Evolutionary conservation across 2,888 invertebrate genomes (phyloP).

Genomic region (Nemurella pictetii): DNA sequence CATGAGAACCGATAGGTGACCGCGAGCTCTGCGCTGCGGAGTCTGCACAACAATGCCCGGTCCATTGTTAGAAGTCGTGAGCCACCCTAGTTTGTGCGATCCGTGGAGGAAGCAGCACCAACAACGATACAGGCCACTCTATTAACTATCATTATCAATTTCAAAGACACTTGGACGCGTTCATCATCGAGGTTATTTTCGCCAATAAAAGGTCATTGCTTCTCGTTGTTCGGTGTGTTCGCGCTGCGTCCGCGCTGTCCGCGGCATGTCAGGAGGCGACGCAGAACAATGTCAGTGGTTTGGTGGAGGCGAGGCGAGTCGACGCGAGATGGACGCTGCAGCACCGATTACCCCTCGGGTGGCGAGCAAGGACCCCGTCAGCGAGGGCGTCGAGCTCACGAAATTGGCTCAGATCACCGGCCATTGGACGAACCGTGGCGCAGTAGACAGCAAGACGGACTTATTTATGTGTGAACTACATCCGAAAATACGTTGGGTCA

Average conservation of each 20-base stretch:
- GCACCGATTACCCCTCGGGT: background rate
- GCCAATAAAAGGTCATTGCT: constrained; percentile 26
- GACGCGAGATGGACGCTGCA: background rate
- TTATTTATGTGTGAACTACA: background rate
- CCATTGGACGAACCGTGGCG: background rate
- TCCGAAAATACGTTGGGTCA: background rate
- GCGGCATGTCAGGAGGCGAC: background rate
- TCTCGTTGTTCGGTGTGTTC: too few relatives aligned
- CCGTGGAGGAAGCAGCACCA: background rate
- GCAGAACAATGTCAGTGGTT: background rate
- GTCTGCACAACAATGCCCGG: background rate
- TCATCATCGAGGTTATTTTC: constrained; percentile 17
- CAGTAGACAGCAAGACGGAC: background rate
- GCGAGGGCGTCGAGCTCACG: background rate
- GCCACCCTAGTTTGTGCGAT: constrained; percentile 3
- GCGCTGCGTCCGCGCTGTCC: background rate
- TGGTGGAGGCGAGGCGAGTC: background rate
- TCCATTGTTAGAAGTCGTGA: background rate
- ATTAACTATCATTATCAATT: constrained; percentile 29
- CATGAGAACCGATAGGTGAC: constrained; percentile 6
- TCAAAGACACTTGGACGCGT: constrained; percentile 19
- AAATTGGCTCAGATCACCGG: background rate
- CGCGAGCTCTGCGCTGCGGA: background rate
- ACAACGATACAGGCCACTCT: background rate
- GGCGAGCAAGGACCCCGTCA: background rate